Evolutionary conservation across 2,888 invertebrate genomes (phyloP).

Genomic region (Ophioninae sp.): DNA sequence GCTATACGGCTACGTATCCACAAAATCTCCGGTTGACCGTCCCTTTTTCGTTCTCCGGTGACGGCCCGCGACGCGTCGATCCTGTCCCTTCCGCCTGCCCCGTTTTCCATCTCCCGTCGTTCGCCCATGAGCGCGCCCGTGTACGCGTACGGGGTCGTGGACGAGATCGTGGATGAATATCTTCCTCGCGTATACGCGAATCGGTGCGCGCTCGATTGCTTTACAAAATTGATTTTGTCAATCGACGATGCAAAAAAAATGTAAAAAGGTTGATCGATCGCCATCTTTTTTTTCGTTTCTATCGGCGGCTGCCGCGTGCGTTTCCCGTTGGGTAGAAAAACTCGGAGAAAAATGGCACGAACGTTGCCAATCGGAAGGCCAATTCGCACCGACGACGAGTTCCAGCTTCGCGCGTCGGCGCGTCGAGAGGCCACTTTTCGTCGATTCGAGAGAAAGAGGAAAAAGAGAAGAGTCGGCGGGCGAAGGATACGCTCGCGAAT

Average conservation of each 20-base stretch:
- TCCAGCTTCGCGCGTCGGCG: not conserved
- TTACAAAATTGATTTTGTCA: too few species aligned
- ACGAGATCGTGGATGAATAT: not conserved
- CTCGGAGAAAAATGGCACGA: not conserved
- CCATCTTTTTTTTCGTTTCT: slow-evolving; percentile 1
- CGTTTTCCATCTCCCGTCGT: not conserved
- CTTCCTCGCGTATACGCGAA: too few species aligned
- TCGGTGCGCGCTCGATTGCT: too few species aligned
- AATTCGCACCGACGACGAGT: not conserved
- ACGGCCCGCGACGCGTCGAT: slow-evolving; percentile 27
- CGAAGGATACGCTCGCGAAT: not conserved
- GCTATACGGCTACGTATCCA: slow-evolving; percentile 40
- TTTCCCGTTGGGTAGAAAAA: not conserved
- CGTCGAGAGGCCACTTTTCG: not conserved
- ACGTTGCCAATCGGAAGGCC: not conserved
- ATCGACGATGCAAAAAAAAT: too few species aligned
- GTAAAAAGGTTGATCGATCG: too few species aligned
- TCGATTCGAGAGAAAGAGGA: not conserved
- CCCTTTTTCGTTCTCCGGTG: slow-evolving; percentile 59
- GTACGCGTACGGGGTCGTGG: not conserved
- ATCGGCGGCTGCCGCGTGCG: not conserved
- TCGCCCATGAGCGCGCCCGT: not conserved
- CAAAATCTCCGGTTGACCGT: slow-evolving; percentile 49
- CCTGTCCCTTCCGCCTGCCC: slow-evolving; percentile 14
- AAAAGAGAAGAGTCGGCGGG: not conserved